Evolutionary conservation across 2,797 vertebrate species (phyloP), one percentile per base, ranked within the genome.

Genomic region (Eupleurogrammus muticus): DNA sequence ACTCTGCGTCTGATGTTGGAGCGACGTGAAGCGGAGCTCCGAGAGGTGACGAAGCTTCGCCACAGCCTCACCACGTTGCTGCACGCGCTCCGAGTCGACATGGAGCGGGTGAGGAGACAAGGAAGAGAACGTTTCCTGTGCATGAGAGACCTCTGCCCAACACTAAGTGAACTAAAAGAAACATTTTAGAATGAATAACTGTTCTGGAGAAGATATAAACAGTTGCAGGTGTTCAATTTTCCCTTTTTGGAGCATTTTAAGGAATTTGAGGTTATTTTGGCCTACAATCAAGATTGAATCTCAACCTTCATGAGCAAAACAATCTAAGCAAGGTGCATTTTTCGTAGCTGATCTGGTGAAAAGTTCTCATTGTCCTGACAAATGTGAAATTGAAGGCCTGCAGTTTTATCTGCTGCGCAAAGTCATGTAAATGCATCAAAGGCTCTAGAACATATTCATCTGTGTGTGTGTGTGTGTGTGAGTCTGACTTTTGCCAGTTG

Each of bases 11-110:
- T 90, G 66, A 89, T 94, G 86, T 67, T 94, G 77, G 92, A 93
- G 58, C 92, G 91, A 17, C 83, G 93, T 54, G 92, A 96, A 67
- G 91, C 90, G 0, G 92, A 95, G 80, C 90, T 95, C 42, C 76
- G 91, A 14, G 90, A 92, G 67, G 88, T 92, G 2, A 90, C 88
- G 80, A 92, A 91, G 80, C 89, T 95, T 47, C 92, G 92, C 2
- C 88, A 90, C 78, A 79, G 90, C 69, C 87, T 95, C 75, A 90
- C 89, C 36, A 88, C 89, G 1, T 50, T 95, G 23, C 83, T 95
- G n/a, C 83, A 88, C 8, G 74, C 90, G 2, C 88, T 94, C 57
- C 71, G 87, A 66, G 81, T 84, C 0, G 77, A 94, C 68, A 90
- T 95, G 92, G 87, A 91, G 68, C 79, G 73, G 55, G 90, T 94